These are phyloP conservation scores for Jacana jacana DNA, from an alignment of 2,113 vertebrate genomes.

Conservation along the genomic window DNA sequence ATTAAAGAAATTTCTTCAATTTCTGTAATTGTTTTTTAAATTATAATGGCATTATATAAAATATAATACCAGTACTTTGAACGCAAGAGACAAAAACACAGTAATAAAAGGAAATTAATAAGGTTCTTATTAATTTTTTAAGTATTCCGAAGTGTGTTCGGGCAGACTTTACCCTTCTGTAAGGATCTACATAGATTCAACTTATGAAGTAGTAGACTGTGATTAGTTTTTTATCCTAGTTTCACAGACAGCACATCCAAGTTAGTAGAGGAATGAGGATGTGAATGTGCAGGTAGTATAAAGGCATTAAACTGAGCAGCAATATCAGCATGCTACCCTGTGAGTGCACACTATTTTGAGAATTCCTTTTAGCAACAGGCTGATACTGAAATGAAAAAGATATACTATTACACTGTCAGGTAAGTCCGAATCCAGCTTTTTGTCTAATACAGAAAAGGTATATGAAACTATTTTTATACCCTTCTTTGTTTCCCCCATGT, in stretches of 20 bases:
- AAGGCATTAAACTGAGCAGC: background rate
- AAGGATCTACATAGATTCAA: background rate
- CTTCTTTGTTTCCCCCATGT: background rate
- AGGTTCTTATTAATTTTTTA: background rate
- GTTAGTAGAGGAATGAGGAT: background rate
- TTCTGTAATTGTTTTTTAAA: constrained; percentile 8
- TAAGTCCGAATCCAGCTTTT: background rate
- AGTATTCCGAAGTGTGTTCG: background rate
- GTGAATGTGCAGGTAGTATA: background rate
- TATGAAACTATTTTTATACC: background rate
- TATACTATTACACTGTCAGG: background rate
- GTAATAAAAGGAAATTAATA: background rate
- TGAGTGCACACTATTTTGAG: fast-evolving
- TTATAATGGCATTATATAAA: background rate
- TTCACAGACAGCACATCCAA: background rate
- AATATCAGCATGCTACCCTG: background rate
- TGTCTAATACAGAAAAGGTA: background rate
- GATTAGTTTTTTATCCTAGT: background rate
- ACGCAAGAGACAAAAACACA: background rate
- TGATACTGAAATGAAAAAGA: background rate
- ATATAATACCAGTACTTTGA: background rate
- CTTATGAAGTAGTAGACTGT: background rate
- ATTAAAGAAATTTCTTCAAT: background rate
- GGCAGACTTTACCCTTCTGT: background rate
- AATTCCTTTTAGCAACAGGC: background rate